phyloP scores from a whole-genome alignment of 2,113 vertebrate genomes.

The Sinocyclocheilus maitianheensis region DNA sequence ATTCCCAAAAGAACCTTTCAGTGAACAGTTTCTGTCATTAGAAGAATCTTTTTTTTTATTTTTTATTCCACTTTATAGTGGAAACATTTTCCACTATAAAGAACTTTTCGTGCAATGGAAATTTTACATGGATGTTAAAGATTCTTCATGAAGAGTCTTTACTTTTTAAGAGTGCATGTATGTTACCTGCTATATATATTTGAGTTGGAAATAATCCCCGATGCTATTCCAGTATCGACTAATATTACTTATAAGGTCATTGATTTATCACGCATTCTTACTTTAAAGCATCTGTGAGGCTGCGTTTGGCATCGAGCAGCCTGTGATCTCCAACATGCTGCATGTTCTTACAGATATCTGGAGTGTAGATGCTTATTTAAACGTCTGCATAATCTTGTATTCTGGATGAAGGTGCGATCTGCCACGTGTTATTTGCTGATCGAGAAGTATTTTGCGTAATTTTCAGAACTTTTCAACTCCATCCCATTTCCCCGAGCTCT shows the following conservation, averaged over 20 bases:
- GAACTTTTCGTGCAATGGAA: too few species aligned
- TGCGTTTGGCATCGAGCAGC: background rate
- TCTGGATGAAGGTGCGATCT: background rate
- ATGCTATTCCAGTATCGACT: background rate
- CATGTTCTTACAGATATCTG: conserved; percentile 1
- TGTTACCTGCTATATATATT: background rate
- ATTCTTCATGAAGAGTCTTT: too few species aligned
- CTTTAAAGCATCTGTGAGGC: background rate
- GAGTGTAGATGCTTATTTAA: conserved; percentile 14
- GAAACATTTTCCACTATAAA: too few species aligned
- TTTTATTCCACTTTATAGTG: too few species aligned
- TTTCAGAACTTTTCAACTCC: conserved; percentile 36
- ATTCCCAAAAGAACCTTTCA: too few species aligned
- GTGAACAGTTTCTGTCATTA: too few species aligned
- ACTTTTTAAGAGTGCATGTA: background rate
- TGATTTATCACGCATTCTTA: background rate
- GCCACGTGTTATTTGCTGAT: conserved; percentile 7
- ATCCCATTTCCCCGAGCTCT: background rate
- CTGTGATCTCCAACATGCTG: background rate
- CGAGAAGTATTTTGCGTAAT: background rate
- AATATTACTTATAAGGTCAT: background rate
- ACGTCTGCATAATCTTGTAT: conserved; percentile 2
- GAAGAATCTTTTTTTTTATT: too few species aligned
- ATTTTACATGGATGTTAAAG: too few species aligned
- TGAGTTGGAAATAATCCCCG: background rate